A percentile compares a stretch with the other conserved stretches of the same genome.
Conservation (phyloP, 1,140 invertebrate species). For the Oreohelix idahoensis region DNA sequence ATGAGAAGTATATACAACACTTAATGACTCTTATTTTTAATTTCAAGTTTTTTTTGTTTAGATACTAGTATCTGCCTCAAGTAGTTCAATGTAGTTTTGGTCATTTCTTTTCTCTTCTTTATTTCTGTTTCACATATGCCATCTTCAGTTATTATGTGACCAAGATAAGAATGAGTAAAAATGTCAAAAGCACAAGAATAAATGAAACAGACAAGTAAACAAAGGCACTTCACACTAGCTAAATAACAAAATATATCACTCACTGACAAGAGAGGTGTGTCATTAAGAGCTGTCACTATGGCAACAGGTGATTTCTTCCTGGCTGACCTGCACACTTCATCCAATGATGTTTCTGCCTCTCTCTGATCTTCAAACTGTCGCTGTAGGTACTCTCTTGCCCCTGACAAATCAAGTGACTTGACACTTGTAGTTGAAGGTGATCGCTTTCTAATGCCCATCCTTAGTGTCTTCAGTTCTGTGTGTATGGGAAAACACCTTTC, state of each 20-base stretch:
- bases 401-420: slow-evolving; percentile 33
- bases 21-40: too few relatives aligned
- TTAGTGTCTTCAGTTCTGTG: not conserved
- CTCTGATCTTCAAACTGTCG: slow-evolving; percentile 61
- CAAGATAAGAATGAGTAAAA: too few relatives aligned
- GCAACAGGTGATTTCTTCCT: not conserved
- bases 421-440: slow-evolving; percentile 31
- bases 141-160: too few relatives aligned
- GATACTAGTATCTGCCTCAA: too few relatives aligned
- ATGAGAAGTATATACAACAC: too few relatives aligned
- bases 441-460: not conserved
- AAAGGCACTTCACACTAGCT: too few relatives aligned
- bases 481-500: not conserved
- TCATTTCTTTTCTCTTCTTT: too few relatives aligned
- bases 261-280: not conserved
- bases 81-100: too few relatives aligned
- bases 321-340: not conserved
- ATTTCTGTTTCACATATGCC: too few relatives aligned
- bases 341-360: not conserved
- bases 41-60: too few relatives aligned
- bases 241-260: not conserved
- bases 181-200: too few relatives aligned
- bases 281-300: not conserved
- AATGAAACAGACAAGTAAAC: too few relatives aligned
- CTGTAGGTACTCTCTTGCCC: slow-evolving; percentile 64